Percentiles rank a stretch among this genome's conserved stretches.
These are phyloP conservation scores for Aspiorhynchus laticeps DNA, from an alignment of 2,113 vertebrate species.

Conservation along the genomic window DNA sequence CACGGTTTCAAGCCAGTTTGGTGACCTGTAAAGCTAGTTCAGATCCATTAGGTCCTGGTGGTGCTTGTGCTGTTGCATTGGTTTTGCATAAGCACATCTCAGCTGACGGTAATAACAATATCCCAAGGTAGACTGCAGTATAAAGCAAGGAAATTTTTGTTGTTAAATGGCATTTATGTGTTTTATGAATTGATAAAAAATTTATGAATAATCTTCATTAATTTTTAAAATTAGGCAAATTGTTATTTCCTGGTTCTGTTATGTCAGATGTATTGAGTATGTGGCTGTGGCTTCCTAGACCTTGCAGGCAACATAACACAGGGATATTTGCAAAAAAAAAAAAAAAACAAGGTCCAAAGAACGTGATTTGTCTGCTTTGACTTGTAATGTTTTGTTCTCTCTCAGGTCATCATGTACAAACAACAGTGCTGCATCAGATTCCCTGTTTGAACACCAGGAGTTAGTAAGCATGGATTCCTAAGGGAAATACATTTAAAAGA, in stretches of 20 bases:
- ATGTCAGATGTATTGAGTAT: neutral
- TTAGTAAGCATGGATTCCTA: neutral
- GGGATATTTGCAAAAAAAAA: neutral
- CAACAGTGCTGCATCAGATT: neutral
- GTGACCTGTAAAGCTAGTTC: neutral
- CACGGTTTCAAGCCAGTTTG: neutral
- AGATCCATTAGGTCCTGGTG: neutral
- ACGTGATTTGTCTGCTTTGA: neutral
- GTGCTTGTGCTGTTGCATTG: neutral
- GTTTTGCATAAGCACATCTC: neutral
- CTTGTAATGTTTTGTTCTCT: no score
- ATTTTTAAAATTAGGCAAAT: neutral
- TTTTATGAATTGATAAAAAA: neutral
- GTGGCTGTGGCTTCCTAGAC: neutral
- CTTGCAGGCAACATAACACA: neutral
- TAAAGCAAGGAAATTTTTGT: neutral
- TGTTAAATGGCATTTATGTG: neutral
- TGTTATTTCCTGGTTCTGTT: neutral
- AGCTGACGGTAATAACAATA: neutral
- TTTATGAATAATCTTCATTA: neutral
- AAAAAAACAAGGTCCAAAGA: no score
- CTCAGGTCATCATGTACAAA: neutral
- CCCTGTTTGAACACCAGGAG: neutral
- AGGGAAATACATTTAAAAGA: neutral
- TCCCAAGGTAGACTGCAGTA: neutral